phyloP scores from a whole-genome alignment of 2,113 vertebrate genomes.

The Chrysochloris asiatica region DNA sequence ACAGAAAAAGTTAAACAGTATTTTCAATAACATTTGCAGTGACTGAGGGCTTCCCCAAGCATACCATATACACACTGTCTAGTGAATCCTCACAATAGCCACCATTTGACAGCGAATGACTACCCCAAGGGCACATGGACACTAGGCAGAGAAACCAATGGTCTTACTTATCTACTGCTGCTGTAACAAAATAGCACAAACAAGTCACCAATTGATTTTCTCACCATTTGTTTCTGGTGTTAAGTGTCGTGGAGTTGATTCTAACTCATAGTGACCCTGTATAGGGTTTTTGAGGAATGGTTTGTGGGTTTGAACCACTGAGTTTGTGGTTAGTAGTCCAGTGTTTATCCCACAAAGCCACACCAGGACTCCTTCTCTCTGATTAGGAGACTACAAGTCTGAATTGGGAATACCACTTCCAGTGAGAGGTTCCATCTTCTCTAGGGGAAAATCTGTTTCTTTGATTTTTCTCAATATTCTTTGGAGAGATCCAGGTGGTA shows the following conservation, averaged over 20 bases:
- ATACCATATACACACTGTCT: background rate
- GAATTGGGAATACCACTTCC: background rate
- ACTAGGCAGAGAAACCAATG: background rate
- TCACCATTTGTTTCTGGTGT: too few species aligned
- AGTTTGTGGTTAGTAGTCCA: too few species aligned
- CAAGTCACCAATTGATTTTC: background rate
- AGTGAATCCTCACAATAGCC: background rate
- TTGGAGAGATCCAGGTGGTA: background rate
- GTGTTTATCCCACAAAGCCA: too few species aligned
- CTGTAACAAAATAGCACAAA: background rate
- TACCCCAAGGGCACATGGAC: background rate
- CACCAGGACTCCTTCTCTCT: too few species aligned
- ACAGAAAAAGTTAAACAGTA: background rate
- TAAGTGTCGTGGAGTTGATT: too few species aligned
- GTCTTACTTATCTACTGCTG: background rate
- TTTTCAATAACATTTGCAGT: background rate
- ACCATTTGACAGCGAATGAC: background rate
- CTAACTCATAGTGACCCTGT: too few species aligned
- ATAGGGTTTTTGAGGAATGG: too few species aligned
- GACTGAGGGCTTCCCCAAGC: background rate
- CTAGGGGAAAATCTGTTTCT: background rate
- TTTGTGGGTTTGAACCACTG: too few species aligned
- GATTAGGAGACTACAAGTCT: background rate
- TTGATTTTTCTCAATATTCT: background rate
- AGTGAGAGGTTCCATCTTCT: background rate